Conservation (phyloP, 2,113 vertebrate genomes). For the Thunnus maccoyii region DNA sequence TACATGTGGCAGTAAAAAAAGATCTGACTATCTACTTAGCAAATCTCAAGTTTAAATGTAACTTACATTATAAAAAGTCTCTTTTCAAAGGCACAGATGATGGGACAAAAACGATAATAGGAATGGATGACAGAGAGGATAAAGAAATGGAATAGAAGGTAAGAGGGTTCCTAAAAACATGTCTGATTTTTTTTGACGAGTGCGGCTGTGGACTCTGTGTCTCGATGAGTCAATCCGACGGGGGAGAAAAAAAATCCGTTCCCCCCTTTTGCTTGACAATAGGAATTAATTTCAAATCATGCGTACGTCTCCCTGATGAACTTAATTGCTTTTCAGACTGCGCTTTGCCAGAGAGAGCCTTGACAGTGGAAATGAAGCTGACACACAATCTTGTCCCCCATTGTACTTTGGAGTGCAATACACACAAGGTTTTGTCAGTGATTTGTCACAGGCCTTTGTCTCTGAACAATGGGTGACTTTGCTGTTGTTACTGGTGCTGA, state of each 20-base stretch:
- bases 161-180: neutral
- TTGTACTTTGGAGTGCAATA: constrained; percentile 55
- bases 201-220: neutral
- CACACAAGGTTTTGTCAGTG: constrained; percentile 50
- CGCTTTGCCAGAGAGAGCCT: constrained; percentile 55
- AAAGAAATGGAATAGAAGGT: neutral
- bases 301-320: constrained; percentile 60
- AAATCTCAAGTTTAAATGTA: neutral
- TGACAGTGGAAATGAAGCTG: constrained; percentile 62
- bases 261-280: constrained; percentile 64
- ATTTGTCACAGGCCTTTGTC: constrained; percentile 69
- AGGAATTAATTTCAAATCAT: constrained; percentile 73
- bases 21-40: neutral
- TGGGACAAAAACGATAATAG: neutral
- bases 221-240: constrained; percentile 35
- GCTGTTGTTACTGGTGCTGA: constrained; percentile 44
- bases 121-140: neutral
- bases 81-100: neutral
- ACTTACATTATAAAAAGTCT: neutral
- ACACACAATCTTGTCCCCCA: constrained; percentile 61
- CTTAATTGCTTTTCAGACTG: constrained; percentile 73
- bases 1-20: neutral
- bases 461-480: constrained; percentile 57
- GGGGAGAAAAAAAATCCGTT: constrained; percentile 1
- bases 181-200: constrained; percentile 32